Conservation (phyloP, 2,797 vertebrate species). For the Cercopithecus neglectus region DNA sequence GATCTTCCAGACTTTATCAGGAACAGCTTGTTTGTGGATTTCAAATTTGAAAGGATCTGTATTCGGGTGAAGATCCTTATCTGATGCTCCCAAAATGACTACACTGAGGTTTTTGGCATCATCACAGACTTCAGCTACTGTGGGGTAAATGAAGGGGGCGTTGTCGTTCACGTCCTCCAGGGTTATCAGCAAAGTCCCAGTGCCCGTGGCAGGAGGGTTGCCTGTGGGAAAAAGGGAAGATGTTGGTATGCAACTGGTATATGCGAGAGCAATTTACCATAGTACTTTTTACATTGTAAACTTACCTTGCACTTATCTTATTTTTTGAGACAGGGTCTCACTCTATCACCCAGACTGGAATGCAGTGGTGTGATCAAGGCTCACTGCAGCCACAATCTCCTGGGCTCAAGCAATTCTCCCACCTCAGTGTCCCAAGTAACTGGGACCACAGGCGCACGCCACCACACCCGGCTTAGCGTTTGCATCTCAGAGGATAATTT, state of each 20-base stretch:
- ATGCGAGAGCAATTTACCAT: fast-evolving
- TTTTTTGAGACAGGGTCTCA: neutral
- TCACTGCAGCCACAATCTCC: neutral
- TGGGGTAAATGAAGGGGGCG: slow-evolving; percentile 91
- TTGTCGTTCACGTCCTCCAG: slow-evolving; percentile 97
- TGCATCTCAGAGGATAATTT: neutral
- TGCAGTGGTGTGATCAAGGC: neutral
- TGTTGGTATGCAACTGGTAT: fast-evolving
- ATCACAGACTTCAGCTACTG: slow-evolving; percentile 92
- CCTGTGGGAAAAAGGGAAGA: slow-evolving; percentile 81
- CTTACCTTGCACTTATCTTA: neutral
- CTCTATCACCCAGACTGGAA: neutral
- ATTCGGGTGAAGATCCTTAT: slow-evolving; percentile 94
- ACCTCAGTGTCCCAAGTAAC: neutral
- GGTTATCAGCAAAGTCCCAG: slow-evolving; percentile 92
- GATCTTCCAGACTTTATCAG: slow-evolving; percentile 96
- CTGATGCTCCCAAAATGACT: slow-evolving; percentile 91
- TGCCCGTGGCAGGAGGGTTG: slow-evolving; percentile 93
- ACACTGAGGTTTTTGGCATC: slow-evolving; percentile 93
- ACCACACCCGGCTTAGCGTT: neutral
- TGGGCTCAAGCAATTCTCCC: neutral
- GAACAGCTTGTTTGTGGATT: slow-evolving; percentile 91
- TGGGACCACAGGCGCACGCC: neutral
- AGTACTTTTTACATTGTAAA: fast-evolving
- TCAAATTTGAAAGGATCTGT: slow-evolving; percentile 96